Evolutionary conservation across 2,888 invertebrate genomes (phyloP).

Genomic region (Scaptomyza caliginosa): DNA sequence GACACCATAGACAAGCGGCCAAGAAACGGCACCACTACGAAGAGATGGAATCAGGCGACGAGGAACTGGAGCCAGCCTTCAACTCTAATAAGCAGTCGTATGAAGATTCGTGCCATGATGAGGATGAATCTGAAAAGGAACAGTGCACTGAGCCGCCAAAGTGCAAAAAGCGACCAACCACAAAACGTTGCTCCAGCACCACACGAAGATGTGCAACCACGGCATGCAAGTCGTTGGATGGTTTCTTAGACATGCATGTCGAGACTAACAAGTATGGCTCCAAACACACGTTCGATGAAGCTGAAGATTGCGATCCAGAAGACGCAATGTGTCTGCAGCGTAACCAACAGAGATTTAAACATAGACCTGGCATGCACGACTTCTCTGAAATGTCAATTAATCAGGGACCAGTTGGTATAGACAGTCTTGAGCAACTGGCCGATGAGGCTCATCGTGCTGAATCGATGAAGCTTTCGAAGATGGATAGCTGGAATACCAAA

Average conservation of each 20-base stretch:
- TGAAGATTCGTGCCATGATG: slow-evolving; percentile 45
- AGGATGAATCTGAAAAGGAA: slow-evolving; percentile 42
- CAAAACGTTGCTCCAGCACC: slow-evolving; percentile 28
- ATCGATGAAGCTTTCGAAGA: slow-evolving; percentile 4
- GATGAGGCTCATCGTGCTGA: slow-evolving; percentile 24
- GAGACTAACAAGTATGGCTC: slow-evolving; percentile 4
- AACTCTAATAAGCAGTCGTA: slow-evolving; percentile 6
- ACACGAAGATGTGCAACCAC: slow-evolving; percentile 2
- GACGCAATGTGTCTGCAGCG: slow-evolving; percentile 52
- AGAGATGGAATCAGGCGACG: slow-evolving; percentile 18
- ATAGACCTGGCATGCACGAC: slow-evolving; percentile 7
- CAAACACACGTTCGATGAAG: slow-evolving; percentile 12
- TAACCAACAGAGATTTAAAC: slow-evolving; percentile 15
- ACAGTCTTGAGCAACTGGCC: slow-evolving; percentile 26
- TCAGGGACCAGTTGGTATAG: slow-evolving; percentile 2
- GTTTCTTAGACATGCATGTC: slow-evolving; percentile 20
- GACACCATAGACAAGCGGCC: slow-evolving; percentile 22
- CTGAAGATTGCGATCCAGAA: slow-evolving; percentile 46
- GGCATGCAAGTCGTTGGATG: slow-evolving; percentile 19
- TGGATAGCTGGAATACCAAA: slow-evolving; percentile 27
- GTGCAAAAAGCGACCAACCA: slow-evolving; percentile 30
- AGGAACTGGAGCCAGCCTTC: slow-evolving; percentile 19
- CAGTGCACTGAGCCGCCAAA: slow-evolving; percentile 34
- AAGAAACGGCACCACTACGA: slow-evolving; percentile 35
- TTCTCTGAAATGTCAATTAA: slow-evolving; percentile 1